Evolutionary conservation across 2,113 vertebrate species (phyloP).

Genomic region (Sturnira hondurensis): DNA sequence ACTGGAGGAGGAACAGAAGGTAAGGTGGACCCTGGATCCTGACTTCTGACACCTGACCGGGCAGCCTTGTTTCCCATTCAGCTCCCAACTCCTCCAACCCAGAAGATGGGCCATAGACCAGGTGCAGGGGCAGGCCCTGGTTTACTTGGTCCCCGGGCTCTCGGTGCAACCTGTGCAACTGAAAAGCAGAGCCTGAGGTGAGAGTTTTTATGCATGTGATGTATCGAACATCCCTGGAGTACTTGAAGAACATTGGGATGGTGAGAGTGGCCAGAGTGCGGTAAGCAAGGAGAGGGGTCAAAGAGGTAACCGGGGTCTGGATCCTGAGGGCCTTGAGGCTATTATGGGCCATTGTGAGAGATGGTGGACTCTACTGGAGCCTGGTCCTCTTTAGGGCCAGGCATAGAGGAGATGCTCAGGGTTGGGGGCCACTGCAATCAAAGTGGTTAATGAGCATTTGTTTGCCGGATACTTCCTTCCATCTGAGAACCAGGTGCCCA

Average conservation of each 20-base stretch:
- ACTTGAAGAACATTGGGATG: background rate
- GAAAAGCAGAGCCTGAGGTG: background rate
- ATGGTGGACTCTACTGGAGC: background rate
- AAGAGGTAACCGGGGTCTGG: background rate
- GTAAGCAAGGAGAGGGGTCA: background rate
- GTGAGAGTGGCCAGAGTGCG: background rate
- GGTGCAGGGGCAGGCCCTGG: background rate
- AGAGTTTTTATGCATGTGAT: background rate
- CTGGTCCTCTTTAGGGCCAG: background rate
- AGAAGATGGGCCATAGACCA: background rate
- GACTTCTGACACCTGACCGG: background rate
- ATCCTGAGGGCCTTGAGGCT: background rate
- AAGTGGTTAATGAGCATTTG: background rate
- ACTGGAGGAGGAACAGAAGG: constrained; percentile 85
- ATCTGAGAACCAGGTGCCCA: background rate
- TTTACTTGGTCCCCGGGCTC: background rate
- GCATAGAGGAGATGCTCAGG: background rate
- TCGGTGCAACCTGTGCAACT: background rate
- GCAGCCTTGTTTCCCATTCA: background rate
- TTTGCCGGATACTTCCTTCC: background rate
- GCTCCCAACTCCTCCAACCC: background rate
- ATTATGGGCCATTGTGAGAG: background rate
- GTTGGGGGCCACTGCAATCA: background rate
- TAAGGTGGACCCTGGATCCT: constrained; percentile 34
- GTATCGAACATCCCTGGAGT: background rate